A percentile compares a stretch with the other conserved stretches of the same genome.
Evolutionary conservation across 2,797 vertebrate species (phyloP).

Genomic region (Diplodus puntazzo): DNA sequence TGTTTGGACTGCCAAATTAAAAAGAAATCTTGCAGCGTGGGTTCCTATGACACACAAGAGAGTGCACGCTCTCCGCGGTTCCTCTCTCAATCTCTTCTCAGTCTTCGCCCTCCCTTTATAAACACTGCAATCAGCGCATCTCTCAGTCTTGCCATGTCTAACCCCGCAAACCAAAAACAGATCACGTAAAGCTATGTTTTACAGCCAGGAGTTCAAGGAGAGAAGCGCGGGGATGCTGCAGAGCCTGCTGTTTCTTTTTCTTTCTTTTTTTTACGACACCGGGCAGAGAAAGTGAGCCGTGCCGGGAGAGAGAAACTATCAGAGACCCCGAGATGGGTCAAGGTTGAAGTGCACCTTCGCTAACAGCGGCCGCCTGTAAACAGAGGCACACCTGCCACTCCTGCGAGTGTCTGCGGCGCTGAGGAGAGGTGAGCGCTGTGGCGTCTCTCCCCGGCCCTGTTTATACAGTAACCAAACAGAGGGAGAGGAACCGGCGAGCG

Average conservation of each 20-base stretch:
- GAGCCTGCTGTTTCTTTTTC: constrained; percentile 23
- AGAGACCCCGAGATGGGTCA: constrained; percentile 55
- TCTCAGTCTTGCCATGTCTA: constrained; percentile 59
- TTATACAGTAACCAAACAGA: constrained; percentile 78
- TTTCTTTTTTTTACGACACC: background rate
- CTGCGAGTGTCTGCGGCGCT: constrained; percentile 60
- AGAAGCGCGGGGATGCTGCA: constrained; percentile 24
- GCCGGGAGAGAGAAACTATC: constrained; percentile 21
- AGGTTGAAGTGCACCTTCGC: constrained; percentile 52
- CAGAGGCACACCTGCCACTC: constrained; percentile 67
- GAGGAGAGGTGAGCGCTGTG: constrained; percentile 57
- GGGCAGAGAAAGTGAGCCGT: constrained; percentile 51
- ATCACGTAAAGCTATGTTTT: constrained; percentile 61
- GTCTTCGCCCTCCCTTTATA: constrained; percentile 58
- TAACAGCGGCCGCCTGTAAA: constrained; percentile 64
- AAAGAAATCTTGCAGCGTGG: constrained; percentile 66
- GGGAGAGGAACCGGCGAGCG: constrained; percentile 59
- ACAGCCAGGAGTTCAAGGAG: constrained; percentile 52
- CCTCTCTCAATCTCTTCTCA: constrained; percentile 37
- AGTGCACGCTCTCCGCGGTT: constrained; percentile 39
- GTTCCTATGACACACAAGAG: constrained; percentile 52
- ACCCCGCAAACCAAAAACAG: constrained; percentile 72
- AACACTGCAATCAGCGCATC: constrained; percentile 78
- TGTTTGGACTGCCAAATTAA: constrained; percentile 79
- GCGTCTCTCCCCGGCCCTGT: constrained; percentile 62